A percentile compares a stretch with the other conserved stretches of the same genome.
These are phyloP conservation scores for Acromyrmex echinatior DNA, from an alignment of 1,140 invertebrate species.

Conservation along the genomic window DNA sequence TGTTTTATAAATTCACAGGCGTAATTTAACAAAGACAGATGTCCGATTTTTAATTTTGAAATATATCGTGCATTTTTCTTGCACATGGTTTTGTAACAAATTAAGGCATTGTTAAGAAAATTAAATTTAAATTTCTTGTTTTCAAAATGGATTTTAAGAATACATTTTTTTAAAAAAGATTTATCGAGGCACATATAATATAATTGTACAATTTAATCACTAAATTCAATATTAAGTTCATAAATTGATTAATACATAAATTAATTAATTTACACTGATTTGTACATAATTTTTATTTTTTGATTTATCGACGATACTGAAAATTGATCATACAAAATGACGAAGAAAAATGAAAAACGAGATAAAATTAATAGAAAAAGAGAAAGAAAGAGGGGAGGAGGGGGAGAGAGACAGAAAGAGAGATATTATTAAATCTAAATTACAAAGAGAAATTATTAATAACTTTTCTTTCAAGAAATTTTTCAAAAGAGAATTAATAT, in stretches of 20 bases:
- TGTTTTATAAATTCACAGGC: not conserved
- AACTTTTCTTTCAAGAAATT: not conserved
- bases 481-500: not conserved
- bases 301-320: not conserved
- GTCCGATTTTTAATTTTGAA: not conserved
- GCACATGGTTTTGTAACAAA: not conserved
- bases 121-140: not conserved
- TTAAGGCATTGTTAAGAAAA: not conserved
- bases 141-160: not conserved
- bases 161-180: not conserved
- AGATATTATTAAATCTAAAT: too few relatives aligned
- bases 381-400: too few relatives aligned
- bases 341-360: too few relatives aligned
- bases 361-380: too few relatives aligned
- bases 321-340: slow-evolving; percentile 7
- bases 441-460: not conserved
- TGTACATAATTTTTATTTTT: not conserved
- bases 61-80: not conserved
- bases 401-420: too few relatives aligned
- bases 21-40: not conserved
- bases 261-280: not conserved
- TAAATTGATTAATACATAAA: not conserved
- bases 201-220: not conserved
- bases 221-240: not conserved
- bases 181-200: not conserved